Conservation (phyloP, 2,888 invertebrate species). For the Eupithecia pulchellata region DNA sequence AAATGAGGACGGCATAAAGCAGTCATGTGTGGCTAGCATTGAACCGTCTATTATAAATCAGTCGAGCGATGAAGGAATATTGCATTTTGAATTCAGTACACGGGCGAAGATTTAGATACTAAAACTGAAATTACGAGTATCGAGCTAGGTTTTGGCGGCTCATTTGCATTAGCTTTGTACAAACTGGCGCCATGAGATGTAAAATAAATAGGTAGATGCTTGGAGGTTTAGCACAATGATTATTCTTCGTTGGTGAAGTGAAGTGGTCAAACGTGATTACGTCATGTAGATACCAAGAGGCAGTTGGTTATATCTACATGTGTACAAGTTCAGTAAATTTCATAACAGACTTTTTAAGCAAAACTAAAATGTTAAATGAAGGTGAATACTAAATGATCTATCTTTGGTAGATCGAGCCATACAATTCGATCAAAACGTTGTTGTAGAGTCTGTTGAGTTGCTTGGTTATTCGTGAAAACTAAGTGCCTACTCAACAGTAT, state of each 20-base stretch:
- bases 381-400: no score
- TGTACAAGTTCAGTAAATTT: background rate
- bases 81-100: slow-evolving; percentile 58
- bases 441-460: no score
- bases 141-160: slow-evolving; percentile 56
- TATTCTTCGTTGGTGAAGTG: background rate
- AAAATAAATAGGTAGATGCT: slow-evolving; percentile 10
- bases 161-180: slow-evolving; percentile 45
- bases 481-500: no score
- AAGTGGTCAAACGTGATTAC: background rate
- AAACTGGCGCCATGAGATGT: slow-evolving; percentile 7
- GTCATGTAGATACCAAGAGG: background rate
- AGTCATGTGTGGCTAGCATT: slow-evolving; percentile 43
- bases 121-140: slow-evolving; percentile 53
- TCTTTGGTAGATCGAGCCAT: background rate
- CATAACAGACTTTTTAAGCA: background rate
- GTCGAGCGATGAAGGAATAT: slow-evolving; percentile 29
- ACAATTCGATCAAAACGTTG: background rate
- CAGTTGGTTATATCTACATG: background rate
- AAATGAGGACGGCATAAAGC: slow-evolving; percentile 40
- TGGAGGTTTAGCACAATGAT: background rate
- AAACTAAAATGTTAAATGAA: no score
- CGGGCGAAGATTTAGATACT: slow-evolving; percentile 55
- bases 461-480: no score
- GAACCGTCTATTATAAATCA: slow-evolving; percentile 52